A percentile compares a stretch with the other conserved stretches of the same genome.
phyloP scores from a whole-genome alignment of 2,113 vertebrate species.

The Callipepla californica region DNA sequence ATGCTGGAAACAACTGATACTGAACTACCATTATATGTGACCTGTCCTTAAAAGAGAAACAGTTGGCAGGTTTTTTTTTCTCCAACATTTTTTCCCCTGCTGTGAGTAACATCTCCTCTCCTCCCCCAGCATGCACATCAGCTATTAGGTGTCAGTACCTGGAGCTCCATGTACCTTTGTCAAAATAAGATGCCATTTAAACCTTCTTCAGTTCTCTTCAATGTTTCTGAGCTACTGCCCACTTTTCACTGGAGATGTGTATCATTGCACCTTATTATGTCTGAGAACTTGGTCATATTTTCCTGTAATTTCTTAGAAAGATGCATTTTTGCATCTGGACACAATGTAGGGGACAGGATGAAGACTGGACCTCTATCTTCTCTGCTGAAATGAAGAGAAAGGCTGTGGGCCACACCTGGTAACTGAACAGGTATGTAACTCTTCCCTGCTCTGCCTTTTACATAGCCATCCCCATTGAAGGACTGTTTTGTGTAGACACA shows the following conservation, averaged over 20 bases:
- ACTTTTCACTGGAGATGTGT: neutral
- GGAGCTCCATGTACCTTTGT: neutral
- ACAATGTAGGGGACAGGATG: neutral
- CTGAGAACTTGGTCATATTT: neutral
- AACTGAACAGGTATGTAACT: fast-evolving
- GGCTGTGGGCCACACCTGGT: neutral
- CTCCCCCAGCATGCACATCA: neutral
- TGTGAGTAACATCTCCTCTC: neutral
- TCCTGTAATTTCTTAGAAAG: neutral
- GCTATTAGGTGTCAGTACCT: neutral
- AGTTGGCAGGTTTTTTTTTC: neutral
- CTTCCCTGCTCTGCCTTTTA: neutral
- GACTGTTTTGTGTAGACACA: neutral
- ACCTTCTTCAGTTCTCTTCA: fast-evolving
- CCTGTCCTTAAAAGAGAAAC: neutral
- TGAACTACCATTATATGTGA: too few relatives aligned
- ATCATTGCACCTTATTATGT: neutral
- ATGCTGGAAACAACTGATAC: neutral
- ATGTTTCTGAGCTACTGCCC: neutral
- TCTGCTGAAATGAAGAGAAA: neutral
- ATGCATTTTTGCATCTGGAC: neutral
- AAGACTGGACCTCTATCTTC: neutral
- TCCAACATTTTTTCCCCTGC: neutral
- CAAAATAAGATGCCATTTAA: neutral
- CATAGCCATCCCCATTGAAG: neutral